Conservation (phyloP, 2,113 vertebrate species). For the Accipiter cooperii region DNA sequence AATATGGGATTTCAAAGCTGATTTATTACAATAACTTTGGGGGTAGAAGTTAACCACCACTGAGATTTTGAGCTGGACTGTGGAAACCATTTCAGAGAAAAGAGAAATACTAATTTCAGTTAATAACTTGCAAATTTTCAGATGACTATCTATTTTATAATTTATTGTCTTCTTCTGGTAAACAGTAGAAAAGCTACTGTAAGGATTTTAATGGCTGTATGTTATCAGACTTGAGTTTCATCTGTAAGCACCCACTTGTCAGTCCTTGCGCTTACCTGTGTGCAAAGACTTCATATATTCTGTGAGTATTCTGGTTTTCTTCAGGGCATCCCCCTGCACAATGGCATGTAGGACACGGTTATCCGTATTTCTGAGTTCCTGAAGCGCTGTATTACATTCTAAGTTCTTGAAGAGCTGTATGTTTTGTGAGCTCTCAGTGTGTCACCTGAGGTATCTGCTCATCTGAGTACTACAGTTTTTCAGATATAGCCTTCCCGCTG, state of each 20-base stretch:
- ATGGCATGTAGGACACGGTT: neutral
- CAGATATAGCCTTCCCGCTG: neutral
- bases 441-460: neutral
- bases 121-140: neutral
- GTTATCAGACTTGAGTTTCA: neutral
- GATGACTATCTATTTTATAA: neutral
- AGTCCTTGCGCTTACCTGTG: neutral
- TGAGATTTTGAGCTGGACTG: neutral
- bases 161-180: neutral
- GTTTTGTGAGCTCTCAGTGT: neutral
- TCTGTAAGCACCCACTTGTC: neutral
- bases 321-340: neutral
- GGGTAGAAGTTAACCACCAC: neutral
- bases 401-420: neutral
- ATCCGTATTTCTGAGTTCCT: neutral
- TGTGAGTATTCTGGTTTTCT: neutral
- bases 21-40: neutral
- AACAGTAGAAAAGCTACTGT: neutral
- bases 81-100: neutral
- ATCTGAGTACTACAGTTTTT: neutral
- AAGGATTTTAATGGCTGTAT: neutral
- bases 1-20: neutral
- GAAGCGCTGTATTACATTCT: neutral
- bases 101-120: neutral
- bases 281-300: neutral